Base-by-base conservation (phyloP, 2,113 vertebrate genomes). In the Prionailurus viverrinus region DNA sequence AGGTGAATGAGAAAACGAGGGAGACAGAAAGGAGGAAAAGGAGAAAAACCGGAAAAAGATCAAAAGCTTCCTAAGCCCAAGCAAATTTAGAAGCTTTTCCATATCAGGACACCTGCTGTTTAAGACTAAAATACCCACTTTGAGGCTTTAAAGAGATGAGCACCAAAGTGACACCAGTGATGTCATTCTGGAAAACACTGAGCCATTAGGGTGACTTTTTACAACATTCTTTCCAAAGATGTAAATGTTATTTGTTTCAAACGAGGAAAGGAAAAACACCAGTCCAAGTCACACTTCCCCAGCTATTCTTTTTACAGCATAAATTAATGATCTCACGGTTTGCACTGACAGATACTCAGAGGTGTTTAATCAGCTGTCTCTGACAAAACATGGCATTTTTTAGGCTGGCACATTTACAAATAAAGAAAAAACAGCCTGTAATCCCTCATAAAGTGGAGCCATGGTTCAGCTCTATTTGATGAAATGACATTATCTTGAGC, bases 361-460 rank as follows among this genome's bases (percentile, higher is more conserved):
- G 94, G 97, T 97, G 94, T 97, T 98, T 97, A 97, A 97, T 97
- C 97, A 97, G 83, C 94, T 96, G 92, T 96, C 97, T 97, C 95
- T 96, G 90, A 95, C 31, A 96, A 98, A 96, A 97, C 89, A 95
- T 0, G 27, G 58, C 53, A 27, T 94, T 96, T 95, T 97, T 95
- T 39, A 92, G 95, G 80, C 76, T 96, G 95, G 81, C 71, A 51
- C 84, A 91, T 96, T 97, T 96, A 97, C 94, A 96, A 97, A 98
- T 76, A 97, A 93, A 97, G 92, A 80, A 93, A 96, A 95, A 85
- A 55, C 58, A 97, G 51, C 33, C 96, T 96, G 66, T 71, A 93
- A 98, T 97, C 71, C 84, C 66, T 97, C 94, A 81, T 58, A 87
- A 93, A 96, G 78, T 21, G 45, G 83, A 97, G 58, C 92, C 85